Evolutionary conservation across 2,797 vertebrate species (phyloP).

Genomic region (Sphenodon punctatus): DNA sequence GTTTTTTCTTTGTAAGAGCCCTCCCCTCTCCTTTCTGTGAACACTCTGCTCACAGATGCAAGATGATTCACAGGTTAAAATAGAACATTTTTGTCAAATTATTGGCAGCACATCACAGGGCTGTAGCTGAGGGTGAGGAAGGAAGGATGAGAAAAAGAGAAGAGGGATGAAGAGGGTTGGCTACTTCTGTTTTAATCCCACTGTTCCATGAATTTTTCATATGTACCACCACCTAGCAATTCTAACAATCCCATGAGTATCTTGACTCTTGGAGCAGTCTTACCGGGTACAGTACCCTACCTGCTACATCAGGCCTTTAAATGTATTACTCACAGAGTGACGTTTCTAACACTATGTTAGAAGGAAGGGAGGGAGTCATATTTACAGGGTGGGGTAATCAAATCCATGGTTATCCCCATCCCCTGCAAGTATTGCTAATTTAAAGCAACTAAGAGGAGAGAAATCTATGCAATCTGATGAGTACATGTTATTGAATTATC

Average conservation of each 20-base stretch:
- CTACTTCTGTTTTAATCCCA: neutral
- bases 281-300: neutral
- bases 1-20: too few relatives aligned
- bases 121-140: neutral
- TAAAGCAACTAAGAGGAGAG: rapidly evolving
- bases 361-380: neutral
- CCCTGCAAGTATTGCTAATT: rapidly evolving
- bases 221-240: neutral
- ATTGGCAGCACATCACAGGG: conserved; percentile 26
- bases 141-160: neutral
- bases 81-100: neutral
- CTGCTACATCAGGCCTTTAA: neutral
- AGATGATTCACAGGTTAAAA: neutral
- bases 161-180: neutral
- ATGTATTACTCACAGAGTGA: rapidly evolving
- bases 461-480: neutral
- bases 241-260: rapidly evolving
- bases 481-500: neutral
- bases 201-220: neutral
- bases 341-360: neutral
- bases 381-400: too few relatives aligned
- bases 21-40: too few relatives aligned
- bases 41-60: neutral
- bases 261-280: neutral
- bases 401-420: neutral